Evolutionary conservation across 2,888 invertebrate genomes (phyloP), one percentile per base, ranked within the genome.

Genomic region (Margaritifera margaritifera): DNA sequence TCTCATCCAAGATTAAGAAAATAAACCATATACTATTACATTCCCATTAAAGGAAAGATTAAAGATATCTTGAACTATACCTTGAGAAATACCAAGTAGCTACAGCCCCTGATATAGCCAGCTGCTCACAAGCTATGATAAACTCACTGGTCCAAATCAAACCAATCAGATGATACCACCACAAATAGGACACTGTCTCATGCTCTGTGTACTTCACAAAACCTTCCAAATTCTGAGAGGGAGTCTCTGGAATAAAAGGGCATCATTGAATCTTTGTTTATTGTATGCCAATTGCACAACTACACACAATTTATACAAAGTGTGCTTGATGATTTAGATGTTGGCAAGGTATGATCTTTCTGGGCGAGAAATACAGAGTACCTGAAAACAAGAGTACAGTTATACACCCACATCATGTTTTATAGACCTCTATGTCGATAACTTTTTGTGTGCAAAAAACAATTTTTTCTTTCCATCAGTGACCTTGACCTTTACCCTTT

Each of bases 111-210:
- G 97, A 95, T 74, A 98, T 94, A 2, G 97, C 95, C 93, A 98
- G 95, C 89, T 96, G 95, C 89, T 98, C 97, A 87, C 97, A 97
- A 20, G 95, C 96, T 82, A 96, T 93, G 80, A 98, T 96, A 88
- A 97, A 97, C 91, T 98, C 97, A 42, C 95, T 94, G 19, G 94
- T 94, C 98, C 98, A 98, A 77, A 98, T 93, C 27, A 98, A 92
- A 57, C 96, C 97, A 64, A 97, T 86, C 19, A 96, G 91, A 87
- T 97, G 96, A 81, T 97, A 93, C 96, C 96, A 97, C 94, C 97
- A 96, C 94, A 98, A 95, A 83, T 96, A 95, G 18, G 84, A 80
- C 65, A 89, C 86, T 20, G 80, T 79, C 64, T 82, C 80, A 59
- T 84, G 82, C 68, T 86, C 83, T 50, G 75, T 79, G 76, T 85